Evolutionary conservation across 2,797 vertebrate genomes (phyloP).

Genomic region (Cynopterus sphinx): DNA sequence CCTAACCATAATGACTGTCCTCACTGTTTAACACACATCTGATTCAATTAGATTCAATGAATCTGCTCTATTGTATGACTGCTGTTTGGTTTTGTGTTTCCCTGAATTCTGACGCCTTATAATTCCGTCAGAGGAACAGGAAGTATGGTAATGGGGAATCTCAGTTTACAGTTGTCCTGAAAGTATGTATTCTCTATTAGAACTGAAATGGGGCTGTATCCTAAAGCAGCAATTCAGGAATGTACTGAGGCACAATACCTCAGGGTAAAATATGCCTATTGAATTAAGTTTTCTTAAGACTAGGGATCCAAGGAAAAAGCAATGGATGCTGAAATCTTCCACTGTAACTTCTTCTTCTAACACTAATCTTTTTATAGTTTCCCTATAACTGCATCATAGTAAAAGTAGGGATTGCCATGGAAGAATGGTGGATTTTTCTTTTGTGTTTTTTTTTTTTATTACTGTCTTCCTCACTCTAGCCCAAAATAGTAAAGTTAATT

Average conservation of each 20-base stretch:
- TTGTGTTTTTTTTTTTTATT: not conserved
- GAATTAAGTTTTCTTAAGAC: not conserved
- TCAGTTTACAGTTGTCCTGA: not conserved
- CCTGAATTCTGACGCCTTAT: not conserved
- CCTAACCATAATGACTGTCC: conserved; percentile 2
- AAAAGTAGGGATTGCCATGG: not conserved
- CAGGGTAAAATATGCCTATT: not conserved
- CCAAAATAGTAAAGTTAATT: not conserved
- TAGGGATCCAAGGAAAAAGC: not conserved
- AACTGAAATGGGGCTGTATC: not conserved
- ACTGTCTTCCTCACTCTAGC: not conserved
- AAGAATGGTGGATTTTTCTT: not conserved
- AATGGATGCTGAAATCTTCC: too few relatives aligned
- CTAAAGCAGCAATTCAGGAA: not conserved
- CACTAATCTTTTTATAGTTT: not conserved
- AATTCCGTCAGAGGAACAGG: not conserved
- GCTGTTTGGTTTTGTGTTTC: not conserved
- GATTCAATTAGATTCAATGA: not conserved
- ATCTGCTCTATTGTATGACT: not conserved
- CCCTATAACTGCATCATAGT: not conserved
- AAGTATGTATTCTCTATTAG: not conserved
- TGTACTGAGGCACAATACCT: not conserved
- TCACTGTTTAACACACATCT: not conserved
- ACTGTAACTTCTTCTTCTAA: not conserved
- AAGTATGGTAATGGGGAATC: not conserved